Evolutionary conservation across 2,888 invertebrate species (phyloP), one percentile per base, ranked within the genome.

Genomic region (Drosophila demipolita): DNA sequence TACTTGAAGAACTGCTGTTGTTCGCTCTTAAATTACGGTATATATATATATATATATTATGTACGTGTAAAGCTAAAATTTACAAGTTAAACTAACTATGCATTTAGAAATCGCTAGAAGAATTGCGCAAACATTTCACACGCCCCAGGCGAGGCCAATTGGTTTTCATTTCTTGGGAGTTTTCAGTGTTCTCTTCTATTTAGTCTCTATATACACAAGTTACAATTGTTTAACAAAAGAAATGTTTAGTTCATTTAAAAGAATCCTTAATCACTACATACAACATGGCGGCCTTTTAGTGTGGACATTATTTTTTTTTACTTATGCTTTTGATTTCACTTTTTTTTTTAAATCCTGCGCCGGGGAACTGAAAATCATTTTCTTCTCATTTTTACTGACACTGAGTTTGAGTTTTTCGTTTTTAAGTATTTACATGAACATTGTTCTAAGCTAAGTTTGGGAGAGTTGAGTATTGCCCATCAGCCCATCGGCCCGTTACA

Each of bases 11-110:
- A 78, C 87, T 66, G 75, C 23, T 73, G 73, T 71, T 77, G 75
- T 69, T 76, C 68, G 67, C 76, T 71, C 45, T 75, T 66, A 72
- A 73, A 68, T 73, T 75, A 87, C 63, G 78, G 38, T 67, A 70
- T 66, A 38, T 55, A 23, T 52, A 38, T 54, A 26, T 55, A 38
- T 55, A 23, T 52, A 38, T 54, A 26, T 55, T 55, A 71, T 78
- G 67, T 82, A 85, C 48, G 65, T 72, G 89, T 91, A 91, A 91
- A 91, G 90, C 91, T 91, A 91, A 85, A 91, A 91, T 91, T 91
- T 91, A 90, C 84, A 90, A 86, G 82, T 82, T 87, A 83, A 84
- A 85, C 84, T 86, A 85, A 85, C 88, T 87, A 83, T 81, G 87
- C 76, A 82, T 81, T 74, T 75, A 60, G 79, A 83, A 81, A 82